A percentile compares a stretch with the other conserved stretches of the same genome.
These are phyloP conservation scores for Archivesica marissinica DNA, from an alignment of 1,140 invertebrate genomes.

Conservation along the genomic window DNA sequence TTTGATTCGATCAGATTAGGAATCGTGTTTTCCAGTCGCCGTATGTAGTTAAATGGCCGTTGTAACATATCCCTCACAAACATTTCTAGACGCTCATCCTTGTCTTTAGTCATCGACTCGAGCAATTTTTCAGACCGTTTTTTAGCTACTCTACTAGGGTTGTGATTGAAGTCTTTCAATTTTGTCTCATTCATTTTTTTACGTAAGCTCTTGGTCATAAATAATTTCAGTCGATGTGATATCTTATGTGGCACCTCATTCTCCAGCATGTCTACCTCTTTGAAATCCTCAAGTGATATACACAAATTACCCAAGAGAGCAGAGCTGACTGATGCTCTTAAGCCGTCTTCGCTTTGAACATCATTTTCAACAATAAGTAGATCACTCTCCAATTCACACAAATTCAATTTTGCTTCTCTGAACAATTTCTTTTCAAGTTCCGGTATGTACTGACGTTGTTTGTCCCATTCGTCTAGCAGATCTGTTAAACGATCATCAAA, in stretches of 20 bases:
- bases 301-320: slow-evolving; percentile 10
- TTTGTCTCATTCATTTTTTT: slow-evolving; percentile 43
- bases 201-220: slow-evolving; percentile 20
- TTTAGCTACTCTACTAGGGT: slow-evolving; percentile 18
- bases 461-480: slow-evolving; percentile 57
- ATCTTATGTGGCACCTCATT: slow-evolving; percentile 37
- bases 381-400: slow-evolving; percentile 48
- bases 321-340: not conserved
- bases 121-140: slow-evolving; percentile 44
- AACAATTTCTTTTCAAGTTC: slow-evolving; percentile 47
- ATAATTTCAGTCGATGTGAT: not conserved
- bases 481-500: slow-evolving; percentile 50
- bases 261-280: slow-evolving; percentile 24
- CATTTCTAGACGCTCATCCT: slow-evolving; percentile 27
- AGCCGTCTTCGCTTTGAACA: not conserved
- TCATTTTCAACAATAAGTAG: slow-evolving; percentile 39
- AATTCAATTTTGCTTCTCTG: slow-evolving; percentile 31
- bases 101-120: slow-evolving; percentile 39
- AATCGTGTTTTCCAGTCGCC: slow-evolving; percentile 41
- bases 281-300: slow-evolving; percentile 20
- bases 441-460: slow-evolving; percentile 15
- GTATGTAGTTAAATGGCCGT: slow-evolving; percentile 49
- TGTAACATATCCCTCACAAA: slow-evolving; percentile 36
- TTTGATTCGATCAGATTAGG: slow-evolving; percentile 40
- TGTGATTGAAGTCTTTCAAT: slow-evolving; percentile 14